Evolutionary conservation across 2,888 invertebrate species (phyloP).

Genomic region (Xanthia togata): DNA sequence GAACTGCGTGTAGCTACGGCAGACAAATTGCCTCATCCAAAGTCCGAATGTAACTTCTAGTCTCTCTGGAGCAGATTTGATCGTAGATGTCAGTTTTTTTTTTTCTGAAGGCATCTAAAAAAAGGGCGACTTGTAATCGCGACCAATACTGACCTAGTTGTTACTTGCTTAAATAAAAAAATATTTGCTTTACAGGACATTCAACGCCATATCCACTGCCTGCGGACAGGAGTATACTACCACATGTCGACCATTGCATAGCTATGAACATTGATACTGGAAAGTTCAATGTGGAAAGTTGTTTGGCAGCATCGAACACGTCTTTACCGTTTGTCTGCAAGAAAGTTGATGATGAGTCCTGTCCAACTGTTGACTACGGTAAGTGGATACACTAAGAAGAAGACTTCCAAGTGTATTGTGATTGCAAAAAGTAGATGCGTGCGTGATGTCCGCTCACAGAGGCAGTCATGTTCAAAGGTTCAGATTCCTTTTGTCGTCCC

Average conservation of each 20-base stretch:
- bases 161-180: too few relatives aligned
- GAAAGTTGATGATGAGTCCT: slow-evolving; percentile 59
- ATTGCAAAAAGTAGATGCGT: too few relatives aligned
- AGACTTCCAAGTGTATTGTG: too few relatives aligned
- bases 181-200: slow-evolving; percentile 43
- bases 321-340: slow-evolving; percentile 65
- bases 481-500: neutral
- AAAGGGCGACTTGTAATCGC: too few relatives aligned
- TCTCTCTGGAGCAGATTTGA: neutral
- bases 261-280: slow-evolving; percentile 61
- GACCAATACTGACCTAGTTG: neutral
- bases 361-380: slow-evolving; percentile 70
- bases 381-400: too few relatives aligned
- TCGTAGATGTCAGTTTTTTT: neutral
- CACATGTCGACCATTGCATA: slow-evolving; percentile 40
- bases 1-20: neutral
- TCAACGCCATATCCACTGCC: slow-evolving; percentile 44
- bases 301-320: neutral
- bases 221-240: neutral
- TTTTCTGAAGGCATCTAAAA: too few relatives aligned
- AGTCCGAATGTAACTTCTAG: neutral
- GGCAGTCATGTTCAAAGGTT: neutral
- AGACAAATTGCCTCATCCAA: neutral
- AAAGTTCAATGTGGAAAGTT: slow-evolving; percentile 38
- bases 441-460: neutral